These are phyloP conservation scores for Holocentrus rufus DNA, from an alignment of 2,797 vertebrate genomes.

Conservation along the genomic window DNA sequence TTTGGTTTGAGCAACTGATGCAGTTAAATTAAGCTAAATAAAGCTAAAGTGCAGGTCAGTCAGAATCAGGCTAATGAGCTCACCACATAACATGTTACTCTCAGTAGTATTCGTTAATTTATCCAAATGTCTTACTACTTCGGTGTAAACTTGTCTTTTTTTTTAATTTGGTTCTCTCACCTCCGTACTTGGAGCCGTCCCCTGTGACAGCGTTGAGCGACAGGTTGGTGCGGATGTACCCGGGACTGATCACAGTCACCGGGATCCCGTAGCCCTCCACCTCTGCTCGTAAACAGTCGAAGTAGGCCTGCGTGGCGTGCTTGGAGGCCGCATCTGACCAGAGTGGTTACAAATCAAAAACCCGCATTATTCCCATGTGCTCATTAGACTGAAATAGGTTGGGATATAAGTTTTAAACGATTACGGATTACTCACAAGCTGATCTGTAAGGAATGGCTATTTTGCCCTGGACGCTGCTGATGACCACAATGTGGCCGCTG, in stretches of 20 bases:
- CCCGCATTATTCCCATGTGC: constrained; percentile 6
- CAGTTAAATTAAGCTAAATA: no score
- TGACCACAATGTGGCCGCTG: constrained; percentile 89
- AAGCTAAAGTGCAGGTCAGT: no score
- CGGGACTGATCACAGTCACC: constrained; percentile 92
- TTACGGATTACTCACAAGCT: constrained; percentile 86
- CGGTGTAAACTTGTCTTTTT: not conserved
- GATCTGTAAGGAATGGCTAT: constrained; percentile 95
- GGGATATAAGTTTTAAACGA: not conserved
- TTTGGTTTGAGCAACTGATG: no score
- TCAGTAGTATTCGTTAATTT: not conserved
- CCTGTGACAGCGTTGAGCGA: constrained; percentile 91
- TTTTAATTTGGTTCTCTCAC: constrained; percentile 76
- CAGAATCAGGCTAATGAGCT: not conserved
- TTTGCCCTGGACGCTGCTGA: constrained; percentile 97
- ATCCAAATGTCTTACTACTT: not conserved
- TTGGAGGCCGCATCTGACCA: constrained; percentile 92
- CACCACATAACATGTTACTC: not conserved
- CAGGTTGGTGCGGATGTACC: constrained; percentile 93
- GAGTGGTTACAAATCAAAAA: constrained; percentile 5
- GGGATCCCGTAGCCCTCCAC: constrained; percentile 82
- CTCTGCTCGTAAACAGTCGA: constrained; percentile 94
- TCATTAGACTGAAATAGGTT: not conserved
- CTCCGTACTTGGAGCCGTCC: constrained; percentile 91
- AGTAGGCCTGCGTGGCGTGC: constrained; percentile 96